Evolutionary conservation across 2,797 vertebrate genomes (phyloP).

Genomic region (Coranthus polyacanthus): DNA sequence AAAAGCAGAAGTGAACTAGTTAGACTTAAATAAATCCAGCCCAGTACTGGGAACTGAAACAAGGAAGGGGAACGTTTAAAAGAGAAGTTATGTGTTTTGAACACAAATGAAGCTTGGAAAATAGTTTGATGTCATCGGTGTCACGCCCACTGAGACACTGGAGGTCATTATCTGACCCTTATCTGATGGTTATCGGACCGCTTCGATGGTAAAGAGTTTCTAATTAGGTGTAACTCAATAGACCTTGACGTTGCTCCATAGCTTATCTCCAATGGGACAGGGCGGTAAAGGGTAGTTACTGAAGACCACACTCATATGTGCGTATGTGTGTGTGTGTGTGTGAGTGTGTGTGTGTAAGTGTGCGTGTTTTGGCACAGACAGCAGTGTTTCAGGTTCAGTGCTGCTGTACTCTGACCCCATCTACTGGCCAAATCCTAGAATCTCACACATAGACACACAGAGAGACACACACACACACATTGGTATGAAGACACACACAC

Average conservation of each 20-base stretch:
- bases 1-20: conserved; percentile 65
- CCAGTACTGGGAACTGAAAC: conserved; percentile 49
- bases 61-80: conserved; percentile 27
- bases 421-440: conserved; percentile 66
- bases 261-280: conserved; percentile 8
- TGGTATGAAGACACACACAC: conserved; percentile 4
- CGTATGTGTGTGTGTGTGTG: conserved; percentile 6
- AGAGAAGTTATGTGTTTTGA: conserved; percentile 48
- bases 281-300: background rate
- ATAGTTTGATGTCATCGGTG: too few species aligned
- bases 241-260: conserved; percentile 20
- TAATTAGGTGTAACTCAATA: conserved; percentile 37
- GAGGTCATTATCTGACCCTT: conserved; percentile 24
- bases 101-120: conserved; percentile 1
- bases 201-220: conserved; percentile 18
- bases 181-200: conserved; percentile 28
- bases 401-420: conserved; percentile 64
- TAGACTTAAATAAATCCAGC: conserved; percentile 11
- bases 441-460: background rate
- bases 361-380: background rate
- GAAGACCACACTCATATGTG: conserved; percentile 11
- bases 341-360: background rate
- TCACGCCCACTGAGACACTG: conserved; percentile 1
- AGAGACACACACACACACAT: background rate
- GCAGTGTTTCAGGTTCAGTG: conserved; percentile 15